A percentile compares a stretch with the other conserved stretches of the same genome.
Conservation (phyloP, 1,140 invertebrate species). For the Telenomus remus region DNA sequence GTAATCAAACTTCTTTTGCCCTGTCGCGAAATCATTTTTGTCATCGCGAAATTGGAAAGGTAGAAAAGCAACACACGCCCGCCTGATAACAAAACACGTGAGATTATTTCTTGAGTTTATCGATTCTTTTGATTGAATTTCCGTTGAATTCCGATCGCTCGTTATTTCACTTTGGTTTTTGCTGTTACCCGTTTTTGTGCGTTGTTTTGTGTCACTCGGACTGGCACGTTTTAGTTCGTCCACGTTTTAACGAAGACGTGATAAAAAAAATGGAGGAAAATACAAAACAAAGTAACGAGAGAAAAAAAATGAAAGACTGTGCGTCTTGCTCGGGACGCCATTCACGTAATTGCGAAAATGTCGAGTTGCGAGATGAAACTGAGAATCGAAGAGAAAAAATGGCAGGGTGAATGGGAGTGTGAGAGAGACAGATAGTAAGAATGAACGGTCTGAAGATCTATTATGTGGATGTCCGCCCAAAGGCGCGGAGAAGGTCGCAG, state of each 20-base stretch:
- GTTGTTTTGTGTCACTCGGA: conserved; percentile 5
- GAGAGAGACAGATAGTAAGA: conserved; percentile 2
- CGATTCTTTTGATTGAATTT: conserved; percentile 12
- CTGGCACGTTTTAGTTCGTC: too few relatives aligned
- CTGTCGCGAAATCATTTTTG: too few relatives aligned
- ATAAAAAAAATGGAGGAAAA: too few relatives aligned
- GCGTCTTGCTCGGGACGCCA: conserved; percentile 32
- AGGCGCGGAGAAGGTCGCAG: conserved; percentile 65
- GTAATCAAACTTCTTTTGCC: too few relatives aligned
- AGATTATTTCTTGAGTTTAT: conserved; percentile 19
- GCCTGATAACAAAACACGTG: conserved; percentile 3
- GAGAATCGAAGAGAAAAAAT: conserved; percentile 18
- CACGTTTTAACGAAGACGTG: too few relatives aligned
- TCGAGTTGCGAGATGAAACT: conserved; percentile 38
- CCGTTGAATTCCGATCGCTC: conserved; percentile 13
- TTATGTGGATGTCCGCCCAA: conserved; percentile 59
- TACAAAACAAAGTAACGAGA: too few relatives aligned
- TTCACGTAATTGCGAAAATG: conserved; percentile 41
- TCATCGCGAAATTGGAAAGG: too few relatives aligned
- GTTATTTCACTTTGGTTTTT: conserved; percentile 25
- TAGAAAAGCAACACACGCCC: too few relatives aligned
- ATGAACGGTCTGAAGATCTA: conserved; percentile 33
- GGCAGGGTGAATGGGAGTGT: not conserved
- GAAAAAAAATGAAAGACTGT: conserved; percentile 29
- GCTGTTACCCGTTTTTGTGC: conserved; percentile 14